A percentile compares a stretch with the other conserved stretches of the same genome.
Evolutionary conservation across 2,888 invertebrate genomes (phyloP).

Genomic region (Taphrorychus bicolor): DNA sequence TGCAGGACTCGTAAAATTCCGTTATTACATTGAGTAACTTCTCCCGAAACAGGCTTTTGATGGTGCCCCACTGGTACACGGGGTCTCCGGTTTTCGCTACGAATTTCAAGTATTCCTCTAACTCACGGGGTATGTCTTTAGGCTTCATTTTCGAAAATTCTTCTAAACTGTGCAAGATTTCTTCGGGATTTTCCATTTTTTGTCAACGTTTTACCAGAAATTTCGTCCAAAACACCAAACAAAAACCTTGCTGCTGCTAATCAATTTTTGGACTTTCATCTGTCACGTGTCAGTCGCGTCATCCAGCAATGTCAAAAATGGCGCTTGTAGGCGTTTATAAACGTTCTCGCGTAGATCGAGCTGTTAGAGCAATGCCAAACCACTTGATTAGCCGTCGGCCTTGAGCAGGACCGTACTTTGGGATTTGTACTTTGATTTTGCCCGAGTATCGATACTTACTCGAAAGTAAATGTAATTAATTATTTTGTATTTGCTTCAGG

Average conservation of each 20-base stretch:
- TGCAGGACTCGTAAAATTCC: slow-evolving; percentile 83
- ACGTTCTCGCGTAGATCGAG: no score
- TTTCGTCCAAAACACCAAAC: slow-evolving; percentile 39
- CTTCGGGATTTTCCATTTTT: slow-evolving; percentile 84
- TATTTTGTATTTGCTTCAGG: slow-evolving; percentile 62
- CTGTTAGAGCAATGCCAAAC: no score
- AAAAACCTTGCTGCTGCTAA: slow-evolving; percentile 12
- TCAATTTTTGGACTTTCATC: slow-evolving; percentile 1
- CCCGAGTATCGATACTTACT: no score
- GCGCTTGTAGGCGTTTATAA: not conserved
- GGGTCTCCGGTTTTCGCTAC: slow-evolving; percentile 95
- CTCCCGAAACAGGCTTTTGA: slow-evolving; percentile 87
- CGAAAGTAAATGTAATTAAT: not conserved
- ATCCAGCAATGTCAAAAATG: slow-evolving; percentile 15
- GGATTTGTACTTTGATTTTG: no score
- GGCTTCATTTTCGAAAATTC: slow-evolving; percentile 79
- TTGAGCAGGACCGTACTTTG: slow-evolving; percentile 16
- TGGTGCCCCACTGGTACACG: slow-evolving; percentile 88
- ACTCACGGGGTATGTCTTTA: slow-evolving; percentile 84
- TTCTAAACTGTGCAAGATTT: slow-evolving; percentile 82
- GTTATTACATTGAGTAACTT: slow-evolving; percentile 87
- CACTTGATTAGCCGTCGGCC: no score
- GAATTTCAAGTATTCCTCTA: slow-evolving; percentile 88
- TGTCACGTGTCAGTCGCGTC: slow-evolving; percentile 8
- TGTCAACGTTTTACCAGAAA: slow-evolving; percentile 11